Percentiles rank a stretch among this genome's conserved stretches.
Conservation (phyloP, 2,113 vertebrate species). For the Dipodomys spectabilis region DNA sequence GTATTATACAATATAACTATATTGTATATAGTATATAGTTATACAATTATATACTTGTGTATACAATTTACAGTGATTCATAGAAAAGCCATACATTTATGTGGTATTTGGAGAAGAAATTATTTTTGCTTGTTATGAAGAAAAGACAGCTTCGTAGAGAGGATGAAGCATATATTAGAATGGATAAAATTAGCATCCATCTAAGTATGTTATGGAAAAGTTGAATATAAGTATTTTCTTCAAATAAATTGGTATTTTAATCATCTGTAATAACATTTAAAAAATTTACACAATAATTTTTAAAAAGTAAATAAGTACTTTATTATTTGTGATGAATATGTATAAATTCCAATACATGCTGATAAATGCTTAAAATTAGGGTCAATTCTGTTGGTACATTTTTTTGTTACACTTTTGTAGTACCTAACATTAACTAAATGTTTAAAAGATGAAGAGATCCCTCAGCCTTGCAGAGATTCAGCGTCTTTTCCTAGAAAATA, state of each 20-base stretch:
- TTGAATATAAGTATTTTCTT: conserved; percentile 49
- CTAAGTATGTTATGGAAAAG: conserved; percentile 28
- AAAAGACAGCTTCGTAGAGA: conserved; percentile 23
- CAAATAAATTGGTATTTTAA: conserved; percentile 29
- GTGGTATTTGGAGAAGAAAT: conserved; percentile 45
- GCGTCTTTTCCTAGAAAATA: conserved; percentile 46
- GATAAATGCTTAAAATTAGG: conserved; percentile 30
- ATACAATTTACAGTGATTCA: background rate
- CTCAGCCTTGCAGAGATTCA: background rate
- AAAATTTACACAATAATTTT: conserved; percentile 9
- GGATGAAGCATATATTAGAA: background rate
- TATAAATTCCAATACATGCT: conserved; percentile 16
- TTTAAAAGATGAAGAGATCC: conserved; percentile 31
- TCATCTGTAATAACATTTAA: background rate
- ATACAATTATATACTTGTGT: background rate
- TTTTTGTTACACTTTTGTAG: background rate
- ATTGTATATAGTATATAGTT: no score
- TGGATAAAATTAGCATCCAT: conserved; percentile 7
- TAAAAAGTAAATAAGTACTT: background rate
- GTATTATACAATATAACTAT: no score
- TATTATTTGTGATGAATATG: conserved; percentile 47
- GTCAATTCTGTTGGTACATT: background rate
- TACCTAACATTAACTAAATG: background rate
- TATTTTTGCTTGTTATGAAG: conserved; percentile 53
- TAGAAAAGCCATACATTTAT: background rate